phyloP scores from a whole-genome alignment of 1,140 invertebrate genomes.

The Laupala kohalensis region DNA sequence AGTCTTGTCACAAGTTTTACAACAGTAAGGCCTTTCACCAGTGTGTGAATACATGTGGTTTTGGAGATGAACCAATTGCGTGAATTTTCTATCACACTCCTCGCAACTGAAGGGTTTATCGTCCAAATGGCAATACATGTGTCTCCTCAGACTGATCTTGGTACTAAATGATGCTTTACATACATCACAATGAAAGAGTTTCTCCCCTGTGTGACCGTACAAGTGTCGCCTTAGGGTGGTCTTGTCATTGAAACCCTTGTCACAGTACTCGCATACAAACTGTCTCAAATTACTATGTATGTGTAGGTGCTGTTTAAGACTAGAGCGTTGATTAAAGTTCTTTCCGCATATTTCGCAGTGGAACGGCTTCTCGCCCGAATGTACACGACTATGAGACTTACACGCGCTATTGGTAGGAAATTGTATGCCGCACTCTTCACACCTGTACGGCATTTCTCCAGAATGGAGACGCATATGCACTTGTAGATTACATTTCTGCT shows the following conservation, averaged over 20 bases:
- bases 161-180: neutral
- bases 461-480: neutral
- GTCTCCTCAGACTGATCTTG: neutral
- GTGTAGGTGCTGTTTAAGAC: too few relatives aligned
- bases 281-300: too few relatives aligned
- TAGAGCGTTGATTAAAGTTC: too few relatives aligned
- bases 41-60: neutral
- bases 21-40: neutral
- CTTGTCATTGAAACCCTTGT: neutral
- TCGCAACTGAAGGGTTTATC: conserved; percentile 1
- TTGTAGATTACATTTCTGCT: neutral
- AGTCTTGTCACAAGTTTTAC: neutral
- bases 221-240: neutral
- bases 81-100: neutral
- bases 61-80: neutral
- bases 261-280: neutral
- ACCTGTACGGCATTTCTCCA: neutral
- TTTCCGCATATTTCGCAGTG: too few relatives aligned
- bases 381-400: neutral
- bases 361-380: neutral
- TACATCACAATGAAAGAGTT: neutral
- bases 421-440: neutral
- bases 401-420: neutral
- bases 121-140: neutral
- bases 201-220: neutral